Conservation (phyloP, 2,797 vertebrate genomes). For the Gymnothorax reevesii region DNA sequence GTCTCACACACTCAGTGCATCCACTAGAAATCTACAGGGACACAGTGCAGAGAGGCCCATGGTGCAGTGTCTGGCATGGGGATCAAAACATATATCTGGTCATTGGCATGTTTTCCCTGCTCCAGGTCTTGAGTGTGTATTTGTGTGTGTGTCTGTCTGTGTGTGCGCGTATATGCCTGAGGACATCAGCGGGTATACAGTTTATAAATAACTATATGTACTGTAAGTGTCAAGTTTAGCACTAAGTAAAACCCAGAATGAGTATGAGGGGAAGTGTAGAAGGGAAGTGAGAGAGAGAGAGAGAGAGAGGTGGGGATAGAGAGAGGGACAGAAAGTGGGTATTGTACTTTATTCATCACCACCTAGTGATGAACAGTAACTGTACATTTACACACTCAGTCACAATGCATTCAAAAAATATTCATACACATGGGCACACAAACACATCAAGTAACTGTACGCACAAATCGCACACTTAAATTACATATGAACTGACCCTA, state of each 20-base stretch:
- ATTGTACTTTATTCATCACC: background rate
- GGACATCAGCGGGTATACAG: background rate
- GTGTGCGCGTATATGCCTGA: slow-evolving; percentile 29
- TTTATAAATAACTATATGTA: background rate
- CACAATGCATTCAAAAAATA: background rate
- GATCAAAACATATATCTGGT: too few species aligned
- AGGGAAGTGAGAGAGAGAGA: slow-evolving; percentile 33
- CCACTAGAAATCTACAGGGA: background rate
- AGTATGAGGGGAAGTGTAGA: slow-evolving; percentile 28
- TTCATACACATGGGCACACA: background rate
- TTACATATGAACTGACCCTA: background rate
- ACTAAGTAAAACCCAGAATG: background rate
- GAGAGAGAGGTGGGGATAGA: background rate
- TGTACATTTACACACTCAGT: background rate
- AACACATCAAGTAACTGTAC: background rate
- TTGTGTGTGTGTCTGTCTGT: slow-evolving; percentile 30
- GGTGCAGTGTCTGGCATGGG: background rate
- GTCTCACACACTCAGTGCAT: background rate
- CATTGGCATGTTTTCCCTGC: too few species aligned
- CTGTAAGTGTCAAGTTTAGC: slow-evolving; percentile 7
- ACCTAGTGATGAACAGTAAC: background rate
- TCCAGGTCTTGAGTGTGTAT: slow-evolving; percentile 2
- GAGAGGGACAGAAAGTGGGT: background rate
- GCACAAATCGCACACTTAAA: background rate
- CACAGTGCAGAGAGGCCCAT: background rate